phyloP scores from a whole-genome alignment of 2,113 vertebrate genomes.

The Daphoenositta chrysoptera region DNA sequence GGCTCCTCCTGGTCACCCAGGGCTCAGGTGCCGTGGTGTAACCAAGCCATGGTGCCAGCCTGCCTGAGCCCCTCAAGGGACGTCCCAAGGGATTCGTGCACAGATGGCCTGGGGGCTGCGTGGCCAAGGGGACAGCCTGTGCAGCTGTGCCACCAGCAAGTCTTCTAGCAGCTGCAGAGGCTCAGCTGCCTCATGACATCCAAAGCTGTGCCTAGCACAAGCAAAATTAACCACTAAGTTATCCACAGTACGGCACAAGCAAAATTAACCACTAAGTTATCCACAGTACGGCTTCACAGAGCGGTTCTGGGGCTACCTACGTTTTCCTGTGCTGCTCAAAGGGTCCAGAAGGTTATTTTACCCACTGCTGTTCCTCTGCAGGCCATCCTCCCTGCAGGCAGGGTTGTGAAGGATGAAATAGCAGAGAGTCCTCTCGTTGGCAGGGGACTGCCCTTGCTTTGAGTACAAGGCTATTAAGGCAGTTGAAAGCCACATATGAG shows the following conservation, averaged over 20 bases:
- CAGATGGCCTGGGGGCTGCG: background rate
- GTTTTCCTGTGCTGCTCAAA: background rate
- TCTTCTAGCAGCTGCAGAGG: background rate
- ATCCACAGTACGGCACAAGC: background rate
- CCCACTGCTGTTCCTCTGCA: background rate
- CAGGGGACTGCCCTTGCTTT: background rate
- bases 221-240: background rate
- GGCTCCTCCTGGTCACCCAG: background rate
- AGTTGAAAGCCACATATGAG: background rate
- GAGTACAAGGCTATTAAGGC: background rate
- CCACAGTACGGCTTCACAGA: background rate
- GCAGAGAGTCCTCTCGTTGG: background rate
- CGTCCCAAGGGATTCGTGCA: accelerated
- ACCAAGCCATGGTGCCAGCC: background rate
- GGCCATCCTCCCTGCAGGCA: background rate
- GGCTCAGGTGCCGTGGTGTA: background rate
- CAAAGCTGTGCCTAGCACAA: background rate
- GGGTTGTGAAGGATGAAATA: background rate
- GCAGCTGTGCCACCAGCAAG: background rate
- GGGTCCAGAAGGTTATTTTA: background rate
- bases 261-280: too few relatives aligned
- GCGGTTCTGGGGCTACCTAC: background rate
- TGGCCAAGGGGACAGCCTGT: background rate
- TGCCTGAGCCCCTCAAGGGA: background rate
- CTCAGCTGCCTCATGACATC: background rate